These are phyloP conservation scores for Dynastes grantii DNA, from an alignment of 2,888 invertebrate species.

Conservation along the genomic window DNA sequence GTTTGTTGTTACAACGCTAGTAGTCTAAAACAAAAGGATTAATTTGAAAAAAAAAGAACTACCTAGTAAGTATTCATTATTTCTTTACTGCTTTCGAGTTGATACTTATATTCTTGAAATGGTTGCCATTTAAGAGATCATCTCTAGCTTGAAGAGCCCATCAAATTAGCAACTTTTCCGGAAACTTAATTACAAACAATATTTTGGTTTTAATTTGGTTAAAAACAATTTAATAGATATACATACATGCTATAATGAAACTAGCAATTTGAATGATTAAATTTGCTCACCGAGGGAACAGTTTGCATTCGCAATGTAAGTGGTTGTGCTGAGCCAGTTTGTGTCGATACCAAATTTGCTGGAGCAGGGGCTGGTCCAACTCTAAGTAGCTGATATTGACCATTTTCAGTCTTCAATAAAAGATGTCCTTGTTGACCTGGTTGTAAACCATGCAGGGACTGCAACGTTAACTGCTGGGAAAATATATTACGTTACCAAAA, in stretches of 20 bases:
- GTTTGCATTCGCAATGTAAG: constrained; percentile 89
- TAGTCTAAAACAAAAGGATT: constrained; percentile 52
- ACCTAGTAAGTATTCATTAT: background rate
- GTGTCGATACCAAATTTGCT: constrained; percentile 71
- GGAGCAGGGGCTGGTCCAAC: constrained; percentile 85
- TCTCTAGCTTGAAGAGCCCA: too few species aligned
- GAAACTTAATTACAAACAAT: too few species aligned
- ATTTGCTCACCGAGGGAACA: constrained; percentile 80
- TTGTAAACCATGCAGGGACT: constrained; percentile 89
- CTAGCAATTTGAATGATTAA: too few species aligned
- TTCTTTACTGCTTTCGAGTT: too few species aligned
- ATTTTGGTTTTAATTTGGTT: too few species aligned
- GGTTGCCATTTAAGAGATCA: too few species aligned
- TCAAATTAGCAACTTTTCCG: too few species aligned
- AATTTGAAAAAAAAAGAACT: constrained; percentile 62
- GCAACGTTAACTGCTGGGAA: constrained; percentile 86
- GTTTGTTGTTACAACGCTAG: constrained; percentile 65
- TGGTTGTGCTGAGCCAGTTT: constrained; percentile 75
- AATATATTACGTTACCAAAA: constrained; percentile 52
- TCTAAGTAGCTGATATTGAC: constrained; percentile 93
- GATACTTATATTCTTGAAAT: too few species aligned
- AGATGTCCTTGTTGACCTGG: constrained; percentile 91
- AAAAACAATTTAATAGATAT: too few species aligned
- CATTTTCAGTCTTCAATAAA: constrained; percentile 96
- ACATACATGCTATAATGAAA: too few species aligned